Evolutionary conservation across 2,888 invertebrate species (phyloP).

Genomic region (Dromius quadrimaculatus): DNA sequence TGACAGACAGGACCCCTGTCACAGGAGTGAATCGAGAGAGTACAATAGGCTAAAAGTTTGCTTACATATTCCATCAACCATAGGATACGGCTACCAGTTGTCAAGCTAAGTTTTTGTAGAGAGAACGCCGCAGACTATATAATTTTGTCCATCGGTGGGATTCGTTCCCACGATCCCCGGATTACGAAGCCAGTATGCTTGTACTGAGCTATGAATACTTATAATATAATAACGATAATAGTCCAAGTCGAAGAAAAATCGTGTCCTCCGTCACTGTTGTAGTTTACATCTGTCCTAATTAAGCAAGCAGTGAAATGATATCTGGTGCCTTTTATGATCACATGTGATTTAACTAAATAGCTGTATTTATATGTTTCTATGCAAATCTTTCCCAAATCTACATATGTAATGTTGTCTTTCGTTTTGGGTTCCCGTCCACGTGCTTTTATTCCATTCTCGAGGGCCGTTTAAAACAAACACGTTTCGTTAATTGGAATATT

Average conservation of each 20-base stretch:
- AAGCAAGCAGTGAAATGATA: conserved; percentile 58
- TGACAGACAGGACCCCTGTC: too few species aligned
- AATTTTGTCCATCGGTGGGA: too few species aligned
- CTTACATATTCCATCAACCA: too few species aligned
- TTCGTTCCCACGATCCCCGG: too few species aligned
- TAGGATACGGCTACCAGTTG: too few species aligned
- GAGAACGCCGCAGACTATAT: too few species aligned
- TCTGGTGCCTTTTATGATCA: conserved; percentile 45
- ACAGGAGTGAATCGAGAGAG: too few species aligned
- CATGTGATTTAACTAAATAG: conserved; percentile 42
- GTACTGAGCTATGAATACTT: conserved; percentile 47
- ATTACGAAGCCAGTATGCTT: too few species aligned
- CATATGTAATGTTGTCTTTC: conserved; percentile 41
- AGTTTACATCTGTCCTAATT: conserved; percentile 60
- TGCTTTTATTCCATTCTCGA: neutral
- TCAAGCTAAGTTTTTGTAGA: too few species aligned
- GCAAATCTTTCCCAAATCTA: conserved; percentile 38
- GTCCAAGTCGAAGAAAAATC: too few species aligned
- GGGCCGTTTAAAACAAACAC: conserved; percentile 40
- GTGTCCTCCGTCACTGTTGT: conserved; percentile 12
- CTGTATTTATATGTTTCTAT: conserved; percentile 42
- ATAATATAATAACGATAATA: too few species aligned
- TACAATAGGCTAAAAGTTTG: too few species aligned
- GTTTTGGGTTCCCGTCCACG: conserved; percentile 18
- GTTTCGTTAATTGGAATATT: conserved; percentile 48